Base-by-base conservation (phyloP, 2,888 invertebrate species). In the Drosophila limbata region DNA sequence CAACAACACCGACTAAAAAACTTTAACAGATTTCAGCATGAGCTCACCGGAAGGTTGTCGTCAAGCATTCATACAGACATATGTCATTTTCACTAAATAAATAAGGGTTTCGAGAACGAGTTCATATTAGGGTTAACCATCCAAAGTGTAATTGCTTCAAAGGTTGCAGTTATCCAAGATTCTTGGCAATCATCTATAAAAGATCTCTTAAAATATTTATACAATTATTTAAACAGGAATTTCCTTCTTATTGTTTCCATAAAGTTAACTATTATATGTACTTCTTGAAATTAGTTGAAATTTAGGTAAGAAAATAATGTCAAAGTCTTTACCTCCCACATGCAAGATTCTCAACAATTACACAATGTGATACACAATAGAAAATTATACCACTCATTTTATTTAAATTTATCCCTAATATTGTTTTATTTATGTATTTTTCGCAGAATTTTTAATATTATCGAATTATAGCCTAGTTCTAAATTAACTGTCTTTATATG, bases 61-160 rank as follows among this genome's bases (percentile, higher is more conserved):
- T 67, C 72, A 69, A 67, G 42, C 56, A 70, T 77, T 69, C 62
- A 69, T 52, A 69, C 33, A 37, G 45, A 60, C 60, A 69, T 65
- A 69, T 73, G 75, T 76, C 66, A 64, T 56, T 64, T 48, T 47
- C 59, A 55, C 64, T 77, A 81, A 77, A 79, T 73, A 86, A 79
- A 68, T 66, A 79, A 73, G 17, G 48, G 57, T 59, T 56, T 53
- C 31, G 13, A 37, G 44, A 40, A 25, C 37, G 17, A 45, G 44
- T 45, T 47, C 17, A 76, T 33, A 56, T 62, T 60, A 35, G 9
- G 33, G 11, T 45, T 71, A 51, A 25, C 40, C 15, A 44, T 25
- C 19, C 37, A 35, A 31, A 44, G 21, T 15, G 28, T 50, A 56
- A 65, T 61, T 60, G 69, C 52, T 31, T 25, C 9, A 35, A 53